Base-by-base conservation (phyloP, 2,113 vertebrate genomes). In the Phrynocephalus versicolor region DNA sequence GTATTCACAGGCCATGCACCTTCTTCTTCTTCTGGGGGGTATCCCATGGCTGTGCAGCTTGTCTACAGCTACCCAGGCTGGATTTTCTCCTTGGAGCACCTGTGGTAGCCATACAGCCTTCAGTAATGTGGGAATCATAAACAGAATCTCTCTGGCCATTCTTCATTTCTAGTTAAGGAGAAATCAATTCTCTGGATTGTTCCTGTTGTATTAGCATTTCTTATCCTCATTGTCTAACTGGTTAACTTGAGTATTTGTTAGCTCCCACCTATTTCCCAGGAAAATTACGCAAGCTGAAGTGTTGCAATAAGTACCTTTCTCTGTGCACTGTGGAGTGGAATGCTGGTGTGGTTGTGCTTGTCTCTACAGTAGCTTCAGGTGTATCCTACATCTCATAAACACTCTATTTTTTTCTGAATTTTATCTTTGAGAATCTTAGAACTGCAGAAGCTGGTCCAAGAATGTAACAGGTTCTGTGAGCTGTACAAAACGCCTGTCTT, bases 261-360 rank as follows among this genome's bases (percentile, higher is more conserved):
- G 9, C 64, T 80, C 79, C 79, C 62, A 80, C 79, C 8, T 80
- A 67, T 16, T 81, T 81, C 79, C 30, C 79, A 81, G 27, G 41
- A 69, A n/a, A 67, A 10, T 67, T 69, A 51, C 51, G 62, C 51
- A 69, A 81, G 45, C 3, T 69, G 41, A 16, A 19, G 45, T 81
- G 62, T 81, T n/a, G 79, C 62, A 81, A 81, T 81, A 67, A 79
- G 62, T 60, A 27, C 33, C 35, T 9, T 81, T 51, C 14, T 30
- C 39, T 33, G 18, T 67, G 27, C 27, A n/a, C 9, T 67, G 15
- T 1, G 45, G 13, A 67, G 15, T 1, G 45, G 13, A 67, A 79
- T 13, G 45, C 1, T 16, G 16, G 25, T 30, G 14, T 64, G 7
- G 30, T 9, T 65, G 1, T 80, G 6, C 35, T 12, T 55, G 7